Conservation (phyloP, 1,140 invertebrate genomes). For the Plutomurus gul region DNA sequence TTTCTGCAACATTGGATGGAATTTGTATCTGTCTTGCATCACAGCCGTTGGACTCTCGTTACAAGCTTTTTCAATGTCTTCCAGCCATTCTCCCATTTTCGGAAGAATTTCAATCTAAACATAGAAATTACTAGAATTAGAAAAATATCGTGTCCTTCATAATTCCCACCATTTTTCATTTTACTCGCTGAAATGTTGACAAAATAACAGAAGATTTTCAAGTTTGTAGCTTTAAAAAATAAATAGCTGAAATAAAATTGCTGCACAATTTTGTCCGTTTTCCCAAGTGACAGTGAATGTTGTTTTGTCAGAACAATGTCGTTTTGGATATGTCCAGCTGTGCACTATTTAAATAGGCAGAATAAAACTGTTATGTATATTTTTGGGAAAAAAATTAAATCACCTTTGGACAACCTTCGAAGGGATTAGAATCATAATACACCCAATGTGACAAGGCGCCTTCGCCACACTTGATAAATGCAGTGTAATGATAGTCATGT, state of each 20-base stretch:
- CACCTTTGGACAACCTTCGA: slow-evolving; percentile 37
- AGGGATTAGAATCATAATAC: slow-evolving; percentile 40
- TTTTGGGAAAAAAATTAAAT: background rate
- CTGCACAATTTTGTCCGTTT: too few species aligned
- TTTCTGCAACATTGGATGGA: slow-evolving; percentile 24
- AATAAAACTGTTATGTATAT: background rate
- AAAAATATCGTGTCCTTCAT: too few species aligned
- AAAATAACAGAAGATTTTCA: too few species aligned
- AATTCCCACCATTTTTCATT: too few species aligned
- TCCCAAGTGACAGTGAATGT: too few species aligned
- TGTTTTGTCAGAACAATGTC: background rate
- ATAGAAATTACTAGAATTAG: background rate
- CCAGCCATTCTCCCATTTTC: slow-evolving; percentile 44
- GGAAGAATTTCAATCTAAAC: slow-evolving; percentile 39
- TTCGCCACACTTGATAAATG: slow-evolving; percentile 40
- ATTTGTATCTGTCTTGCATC: slow-evolving; percentile 32
- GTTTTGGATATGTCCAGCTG: background rate
- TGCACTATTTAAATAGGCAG: background rate
- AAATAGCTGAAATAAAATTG: too few species aligned
- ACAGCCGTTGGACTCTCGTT: slow-evolving; percentile 3
- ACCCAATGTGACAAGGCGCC: slow-evolving; percentile 38
- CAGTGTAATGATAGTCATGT: slow-evolving; percentile 22
- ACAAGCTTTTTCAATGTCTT: slow-evolving; percentile 13
- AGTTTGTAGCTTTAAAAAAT: too few species aligned
- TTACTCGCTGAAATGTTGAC: too few species aligned